Conservation (phyloP, 2,113 vertebrate genomes). For the Melanerpes aurifrons region DNA sequence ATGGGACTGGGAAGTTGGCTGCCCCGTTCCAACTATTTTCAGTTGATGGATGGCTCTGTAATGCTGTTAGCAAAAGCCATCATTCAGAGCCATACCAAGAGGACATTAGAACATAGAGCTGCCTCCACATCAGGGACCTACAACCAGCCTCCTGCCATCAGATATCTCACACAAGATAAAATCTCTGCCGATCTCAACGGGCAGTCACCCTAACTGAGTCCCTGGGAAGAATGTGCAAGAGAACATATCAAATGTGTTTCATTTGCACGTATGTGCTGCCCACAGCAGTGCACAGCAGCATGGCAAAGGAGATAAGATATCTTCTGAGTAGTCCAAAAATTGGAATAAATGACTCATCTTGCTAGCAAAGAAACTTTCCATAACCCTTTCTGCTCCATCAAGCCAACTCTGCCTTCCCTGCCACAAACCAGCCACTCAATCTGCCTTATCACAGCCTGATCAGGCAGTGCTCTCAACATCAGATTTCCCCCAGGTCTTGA, state of each 20-base stretch:
- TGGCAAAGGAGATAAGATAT: neutral
- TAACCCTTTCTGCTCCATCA: neutral
- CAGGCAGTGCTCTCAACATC: neutral
- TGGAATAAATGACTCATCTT: neutral
- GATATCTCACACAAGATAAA: neutral
- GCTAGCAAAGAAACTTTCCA: neutral
- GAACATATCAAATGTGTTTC: neutral
- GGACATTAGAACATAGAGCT: neutral
- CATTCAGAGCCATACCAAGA: neutral
- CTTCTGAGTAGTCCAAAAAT: neutral
- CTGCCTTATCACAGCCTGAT: neutral
- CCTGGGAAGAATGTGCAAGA: neutral
- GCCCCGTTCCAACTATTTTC: neutral
- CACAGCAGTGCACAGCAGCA: rapidly evolving
- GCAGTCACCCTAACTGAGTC: neutral
- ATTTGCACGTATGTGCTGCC: neutral
- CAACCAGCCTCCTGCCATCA: neutral
- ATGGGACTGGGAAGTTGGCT: neutral
- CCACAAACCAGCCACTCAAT: neutral
- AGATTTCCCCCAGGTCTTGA: constrained; percentile 40
- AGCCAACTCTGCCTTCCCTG: neutral
- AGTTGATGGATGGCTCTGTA: neutral
- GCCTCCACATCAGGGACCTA: neutral
- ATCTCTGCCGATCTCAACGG: neutral
- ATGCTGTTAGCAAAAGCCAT: neutral